phyloP scores from a whole-genome alignment of 2,888 invertebrate species.

The Eledona agricola region DNA sequence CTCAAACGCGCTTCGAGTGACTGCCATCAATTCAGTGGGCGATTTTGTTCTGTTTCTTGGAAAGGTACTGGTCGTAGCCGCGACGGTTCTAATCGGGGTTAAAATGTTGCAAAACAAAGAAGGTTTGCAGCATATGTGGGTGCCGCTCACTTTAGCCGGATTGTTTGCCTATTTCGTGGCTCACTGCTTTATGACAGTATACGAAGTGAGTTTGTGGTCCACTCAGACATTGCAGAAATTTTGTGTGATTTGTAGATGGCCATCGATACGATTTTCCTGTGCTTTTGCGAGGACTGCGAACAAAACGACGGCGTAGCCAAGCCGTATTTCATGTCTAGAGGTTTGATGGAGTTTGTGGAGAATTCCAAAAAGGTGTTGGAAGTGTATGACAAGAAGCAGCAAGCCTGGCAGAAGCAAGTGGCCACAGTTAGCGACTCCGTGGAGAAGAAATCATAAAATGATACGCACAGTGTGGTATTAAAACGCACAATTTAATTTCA shows the following conservation, averaged over 20 bases:
- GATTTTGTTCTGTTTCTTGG: constrained; percentile 76
- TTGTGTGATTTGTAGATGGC: constrained; percentile 66
- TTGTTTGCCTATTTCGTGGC: constrained; percentile 75
- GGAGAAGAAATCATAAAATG: constrained; percentile 5
- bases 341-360: constrained; percentile 73
- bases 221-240: background rate
- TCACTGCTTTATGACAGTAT: constrained; percentile 77
- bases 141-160: constrained; percentile 70
- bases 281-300: constrained; percentile 75
- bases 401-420: constrained; percentile 31
- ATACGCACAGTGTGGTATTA: background rate
- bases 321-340: constrained; percentile 73
- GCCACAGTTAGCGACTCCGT: constrained; percentile 34
- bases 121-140: constrained; percentile 68
- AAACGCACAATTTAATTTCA: constrained; percentile 14
- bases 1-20: constrained; percentile 71
- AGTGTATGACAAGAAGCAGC: constrained; percentile 38
- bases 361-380: constrained; percentile 66
- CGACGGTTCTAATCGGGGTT: constrained; percentile 70
- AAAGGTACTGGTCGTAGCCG: constrained; percentile 72
- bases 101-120: constrained; percentile 66
- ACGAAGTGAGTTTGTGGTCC: constrained; percentile 76
- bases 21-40: constrained; percentile 78
- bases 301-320: constrained; percentile 70
- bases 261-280: constrained; percentile 74